A percentile compares a stretch with the other conserved stretches of the same genome.
Conservation (phyloP, 1,140 invertebrate species). For the Zophobas atratus region DNA sequence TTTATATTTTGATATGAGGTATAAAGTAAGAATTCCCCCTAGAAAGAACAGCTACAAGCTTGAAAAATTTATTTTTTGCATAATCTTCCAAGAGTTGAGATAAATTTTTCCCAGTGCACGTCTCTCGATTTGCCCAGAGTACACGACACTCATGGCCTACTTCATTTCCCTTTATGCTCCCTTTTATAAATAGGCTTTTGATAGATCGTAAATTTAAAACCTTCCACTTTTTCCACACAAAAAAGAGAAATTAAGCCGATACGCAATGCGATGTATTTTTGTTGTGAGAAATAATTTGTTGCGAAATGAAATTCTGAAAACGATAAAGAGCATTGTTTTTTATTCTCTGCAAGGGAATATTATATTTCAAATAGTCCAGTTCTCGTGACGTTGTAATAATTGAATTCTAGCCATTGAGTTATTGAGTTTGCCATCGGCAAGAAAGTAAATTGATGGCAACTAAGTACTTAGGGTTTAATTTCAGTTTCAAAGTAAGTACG, state of each 20-base stretch:
- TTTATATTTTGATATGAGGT: constrained; percentile 27
- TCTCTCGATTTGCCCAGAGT: constrained; percentile 23
- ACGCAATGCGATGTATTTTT: background rate
- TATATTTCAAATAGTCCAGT: too few relatives aligned
- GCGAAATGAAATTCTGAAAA: background rate
- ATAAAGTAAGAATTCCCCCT: constrained; percentile 10
- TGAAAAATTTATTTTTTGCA: constrained; percentile 37
- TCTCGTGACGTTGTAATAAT: background rate
- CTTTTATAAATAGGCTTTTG: constrained; percentile 40
- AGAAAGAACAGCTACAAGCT: constrained; percentile 35
- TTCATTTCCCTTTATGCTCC: constrained; percentile 37
- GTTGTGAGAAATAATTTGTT: constrained; percentile 12
- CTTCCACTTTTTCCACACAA: constrained; percentile 8
- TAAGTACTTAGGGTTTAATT: constrained; percentile 36
- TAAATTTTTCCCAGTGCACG: constrained; percentile 34
- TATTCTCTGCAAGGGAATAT: too few relatives aligned
- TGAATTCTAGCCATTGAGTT: constrained; percentile 20
- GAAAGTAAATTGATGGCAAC: constrained; percentile 36
- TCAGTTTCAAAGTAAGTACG: constrained; percentile 37
- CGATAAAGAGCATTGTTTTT: constrained; percentile 13
- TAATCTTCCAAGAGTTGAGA: constrained; percentile 27
- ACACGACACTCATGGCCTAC: constrained; percentile 34
- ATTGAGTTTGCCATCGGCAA: constrained; percentile 17
- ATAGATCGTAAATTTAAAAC: constrained; percentile 38
- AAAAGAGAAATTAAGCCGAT: constrained; percentile 17